Evolutionary conservation across 2,797 vertebrate species (phyloP).

Genomic region (Erpetoichthys calabaricus): DNA sequence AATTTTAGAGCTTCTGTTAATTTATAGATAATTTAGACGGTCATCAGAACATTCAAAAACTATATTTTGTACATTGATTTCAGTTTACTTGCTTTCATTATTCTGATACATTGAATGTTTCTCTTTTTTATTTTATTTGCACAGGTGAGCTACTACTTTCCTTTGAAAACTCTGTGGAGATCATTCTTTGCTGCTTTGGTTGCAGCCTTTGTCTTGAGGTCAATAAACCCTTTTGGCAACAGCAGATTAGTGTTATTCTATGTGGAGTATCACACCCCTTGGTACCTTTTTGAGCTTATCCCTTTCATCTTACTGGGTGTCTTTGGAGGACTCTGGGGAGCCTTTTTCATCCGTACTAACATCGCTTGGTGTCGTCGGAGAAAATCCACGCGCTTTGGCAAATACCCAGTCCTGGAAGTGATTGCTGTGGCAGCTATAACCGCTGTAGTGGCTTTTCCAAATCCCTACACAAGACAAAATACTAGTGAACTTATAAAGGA

Average conservation of each 20-base stretch:
- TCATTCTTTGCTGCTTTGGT: constrained; percentile 97
- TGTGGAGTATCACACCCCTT: constrained; percentile 96
- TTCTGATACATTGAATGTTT: no score
- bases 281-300: constrained; percentile 97
- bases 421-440: constrained; percentile 89
- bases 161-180: constrained; percentile 93
- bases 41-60: no score
- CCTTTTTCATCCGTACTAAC: constrained; percentile 94
- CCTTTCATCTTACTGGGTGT: constrained; percentile 95
- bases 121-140: no score
- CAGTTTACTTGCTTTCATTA: no score
- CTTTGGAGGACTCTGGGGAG: constrained; percentile 94
- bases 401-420: constrained; percentile 91
- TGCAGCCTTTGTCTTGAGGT: constrained; percentile 90
- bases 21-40: no score
- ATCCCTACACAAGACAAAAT: constrained; percentile 91
- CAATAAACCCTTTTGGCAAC: constrained; percentile 97
- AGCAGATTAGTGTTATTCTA: constrained; percentile 96
- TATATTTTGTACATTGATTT: no score
- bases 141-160: constrained; percentile 98
- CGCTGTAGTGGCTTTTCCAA: constrained; percentile 88
- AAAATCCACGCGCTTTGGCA: constrained; percentile 89
- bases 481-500: constrained; percentile 97
- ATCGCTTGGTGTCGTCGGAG: constrained; percentile 92
- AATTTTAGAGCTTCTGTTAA: no score